A percentile compares a stretch with the other conserved stretches of the same genome.
Conservation (phyloP, 2,888 invertebrate species). For the Cheilosia grossa region DNA sequence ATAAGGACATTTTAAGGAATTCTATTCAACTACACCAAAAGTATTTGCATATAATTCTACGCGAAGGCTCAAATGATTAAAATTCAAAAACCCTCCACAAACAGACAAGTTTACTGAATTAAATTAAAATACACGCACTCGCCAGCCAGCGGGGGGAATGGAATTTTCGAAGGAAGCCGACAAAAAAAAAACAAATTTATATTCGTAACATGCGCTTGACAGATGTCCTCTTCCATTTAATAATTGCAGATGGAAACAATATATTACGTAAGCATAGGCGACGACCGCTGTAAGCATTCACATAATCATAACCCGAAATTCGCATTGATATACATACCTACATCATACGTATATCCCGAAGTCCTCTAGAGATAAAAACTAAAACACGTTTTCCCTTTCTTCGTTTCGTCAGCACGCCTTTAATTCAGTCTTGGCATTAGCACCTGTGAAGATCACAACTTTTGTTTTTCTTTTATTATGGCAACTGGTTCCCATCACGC, state of each 20-base stretch:
- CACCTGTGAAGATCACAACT: constrained; percentile 46
- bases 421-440: constrained; percentile 53
- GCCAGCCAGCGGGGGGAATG: neutral
- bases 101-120: neutral
- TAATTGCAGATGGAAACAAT: neutral
- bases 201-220: neutral
- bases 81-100: too few relatives aligned
- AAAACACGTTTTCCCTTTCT: constrained; percentile 60
- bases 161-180: constrained; percentile 3
- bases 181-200: too few relatives aligned
- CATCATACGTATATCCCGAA: too few relatives aligned
- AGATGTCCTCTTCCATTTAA: constrained; percentile 10
- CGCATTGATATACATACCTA: constrained; percentile 21
- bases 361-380: constrained; percentile 37
- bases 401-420: neutral
- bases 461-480: constrained; percentile 33
- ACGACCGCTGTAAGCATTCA: constrained; percentile 39
- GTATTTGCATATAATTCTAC: too few relatives aligned
- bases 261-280: constrained; percentile 6
- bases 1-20: too few relatives aligned
- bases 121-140: too few relatives aligned
- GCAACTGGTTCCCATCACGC: constrained; percentile 39
- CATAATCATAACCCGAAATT: constrained; percentile 54
- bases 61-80: too few relatives aligned
- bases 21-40: too few relatives aligned